Percentiles rank a stretch among this genome's conserved stretches.
These are phyloP conservation scores for Tetragonula carbonaria DNA, from an alignment of 2,888 invertebrate species.

Conservation along the genomic window DNA sequence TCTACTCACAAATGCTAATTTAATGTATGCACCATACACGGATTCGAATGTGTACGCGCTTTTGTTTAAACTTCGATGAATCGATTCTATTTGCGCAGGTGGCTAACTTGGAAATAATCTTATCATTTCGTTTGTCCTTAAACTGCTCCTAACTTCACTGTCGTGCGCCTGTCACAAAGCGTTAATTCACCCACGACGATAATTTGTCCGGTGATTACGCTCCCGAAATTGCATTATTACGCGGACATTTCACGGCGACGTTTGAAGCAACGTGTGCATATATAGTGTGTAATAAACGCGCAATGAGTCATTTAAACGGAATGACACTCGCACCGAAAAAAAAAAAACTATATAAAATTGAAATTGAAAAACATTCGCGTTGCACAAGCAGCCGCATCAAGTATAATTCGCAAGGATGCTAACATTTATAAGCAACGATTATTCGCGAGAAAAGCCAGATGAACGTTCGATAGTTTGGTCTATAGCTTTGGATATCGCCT, in stretches of 20 bases:
- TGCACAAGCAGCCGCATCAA: conserved; percentile 27
- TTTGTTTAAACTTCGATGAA: conserved; percentile 1
- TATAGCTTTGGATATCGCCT: background rate
- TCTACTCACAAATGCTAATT: too few relatives aligned
- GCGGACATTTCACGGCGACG: background rate
- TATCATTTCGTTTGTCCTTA: background rate
- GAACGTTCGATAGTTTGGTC: background rate
- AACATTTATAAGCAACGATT: conserved; percentile 6
- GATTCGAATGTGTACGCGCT: background rate
- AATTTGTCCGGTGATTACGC: conserved; percentile 3
- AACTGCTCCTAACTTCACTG: too few relatives aligned
- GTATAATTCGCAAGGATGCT: conserved; percentile 1
- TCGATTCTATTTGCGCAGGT: conserved; percentile 31
- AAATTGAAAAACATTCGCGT: conserved; percentile 11
- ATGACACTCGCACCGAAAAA: background rate
- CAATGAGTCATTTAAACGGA: background rate
- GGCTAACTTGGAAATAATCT: background rate
- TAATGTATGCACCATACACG: too few relatives aligned
- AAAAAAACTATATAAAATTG: background rate
- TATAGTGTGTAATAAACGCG: background rate
- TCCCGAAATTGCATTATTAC: background rate
- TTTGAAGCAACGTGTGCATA: background rate
- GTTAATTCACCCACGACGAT: background rate
- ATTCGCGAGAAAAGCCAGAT: conserved; percentile 19
- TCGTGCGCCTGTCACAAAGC: too few relatives aligned